A percentile compares a stretch with the other conserved stretches of the same genome.
phyloP scores from a whole-genome alignment of 2,888 invertebrate genomes.

The Pediacus dermestoides region DNA sequence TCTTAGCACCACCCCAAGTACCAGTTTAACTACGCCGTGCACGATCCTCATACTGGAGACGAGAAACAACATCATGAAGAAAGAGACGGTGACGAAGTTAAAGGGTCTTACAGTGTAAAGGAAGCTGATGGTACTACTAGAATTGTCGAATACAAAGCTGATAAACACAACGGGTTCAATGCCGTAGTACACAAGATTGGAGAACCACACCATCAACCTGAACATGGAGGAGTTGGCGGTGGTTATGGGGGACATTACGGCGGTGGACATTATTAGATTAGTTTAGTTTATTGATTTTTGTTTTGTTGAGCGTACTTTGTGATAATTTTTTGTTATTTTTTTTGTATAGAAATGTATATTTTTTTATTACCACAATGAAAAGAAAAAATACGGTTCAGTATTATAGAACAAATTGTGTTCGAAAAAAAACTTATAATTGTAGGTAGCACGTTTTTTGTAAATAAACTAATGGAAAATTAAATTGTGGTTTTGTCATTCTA shows the following conservation, averaged over 20 bases:
- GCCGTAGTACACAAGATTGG: conserved; percentile 37
- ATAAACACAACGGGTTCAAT: conserved; percentile 37
- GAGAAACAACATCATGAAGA: conserved; percentile 53
- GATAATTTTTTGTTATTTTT: conserved; percentile 4
- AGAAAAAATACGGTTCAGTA: too few species aligned
- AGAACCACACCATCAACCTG: conserved; percentile 22
- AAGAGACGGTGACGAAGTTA: conserved; percentile 60
- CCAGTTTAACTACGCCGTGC: conserved; percentile 36
- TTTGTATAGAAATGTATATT: conserved; percentile 1
- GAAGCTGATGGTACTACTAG: conserved; percentile 51
- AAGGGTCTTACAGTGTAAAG: conserved; percentile 57
- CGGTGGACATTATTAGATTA: conserved; percentile 22
- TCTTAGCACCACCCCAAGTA: conserved; percentile 34
- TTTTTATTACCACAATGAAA: too few species aligned
- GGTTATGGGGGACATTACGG: conserved; percentile 23
- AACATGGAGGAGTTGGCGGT: conserved; percentile 19
- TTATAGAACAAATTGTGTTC: too few species aligned
- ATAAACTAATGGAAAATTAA: too few species aligned
- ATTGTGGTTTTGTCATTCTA: too few species aligned
- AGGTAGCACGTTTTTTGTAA: too few species aligned
- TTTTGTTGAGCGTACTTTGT: neutral
- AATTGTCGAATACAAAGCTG: conserved; percentile 36
- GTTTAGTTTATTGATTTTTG: conserved; percentile 8
- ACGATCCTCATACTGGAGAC: conserved; percentile 38
- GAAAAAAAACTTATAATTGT: too few species aligned